phyloP scores from a whole-genome alignment of 2,888 invertebrate genomes.

The Arge pagana region DNA sequence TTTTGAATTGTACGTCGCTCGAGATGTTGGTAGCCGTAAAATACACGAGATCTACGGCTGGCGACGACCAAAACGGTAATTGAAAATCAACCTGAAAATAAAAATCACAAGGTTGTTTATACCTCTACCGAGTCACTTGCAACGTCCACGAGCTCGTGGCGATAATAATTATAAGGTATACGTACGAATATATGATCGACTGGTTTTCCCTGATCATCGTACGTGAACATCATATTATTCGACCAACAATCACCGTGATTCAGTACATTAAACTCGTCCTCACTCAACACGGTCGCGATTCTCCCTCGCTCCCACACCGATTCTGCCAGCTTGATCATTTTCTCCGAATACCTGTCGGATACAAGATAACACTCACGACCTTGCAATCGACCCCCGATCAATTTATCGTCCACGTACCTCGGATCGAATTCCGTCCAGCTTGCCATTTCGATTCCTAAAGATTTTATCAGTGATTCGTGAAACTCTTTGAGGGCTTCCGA shows the following conservation, averaged over 20 bases:
- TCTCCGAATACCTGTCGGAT: slow-evolving; percentile 24
- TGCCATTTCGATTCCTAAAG: neutral
- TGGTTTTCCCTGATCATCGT: slow-evolving; percentile 37
- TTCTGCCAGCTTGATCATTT: slow-evolving; percentile 31
- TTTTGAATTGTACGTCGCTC: slow-evolving; percentile 32
- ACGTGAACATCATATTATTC: slow-evolving; percentile 53
- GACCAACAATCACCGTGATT: slow-evolving; percentile 53
- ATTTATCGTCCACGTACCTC: too few species aligned
- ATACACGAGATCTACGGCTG: slow-evolving; percentile 58
- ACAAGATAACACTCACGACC: neutral
- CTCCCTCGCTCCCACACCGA: slow-evolving; percentile 13
- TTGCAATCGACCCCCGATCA: too few species aligned
- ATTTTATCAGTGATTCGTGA: neutral
- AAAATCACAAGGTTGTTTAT: neutral
- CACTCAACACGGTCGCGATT: neutral
- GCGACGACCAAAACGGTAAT: slow-evolving; percentile 54
- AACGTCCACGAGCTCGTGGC: neutral
- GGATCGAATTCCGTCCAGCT: neutral
- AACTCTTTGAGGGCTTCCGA: slow-evolving; percentile 3
- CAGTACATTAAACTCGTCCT: slow-evolving; percentile 46
- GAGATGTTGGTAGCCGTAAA: slow-evolving; percentile 55
- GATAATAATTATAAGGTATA: too few species aligned
- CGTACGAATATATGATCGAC: slow-evolving; percentile 48
- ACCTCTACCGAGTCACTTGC: neutral
- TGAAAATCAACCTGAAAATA: slow-evolving; percentile 56